phyloP scores from a whole-genome alignment of 2,797 vertebrate species.

The Notamacropus eugenii region DNA sequence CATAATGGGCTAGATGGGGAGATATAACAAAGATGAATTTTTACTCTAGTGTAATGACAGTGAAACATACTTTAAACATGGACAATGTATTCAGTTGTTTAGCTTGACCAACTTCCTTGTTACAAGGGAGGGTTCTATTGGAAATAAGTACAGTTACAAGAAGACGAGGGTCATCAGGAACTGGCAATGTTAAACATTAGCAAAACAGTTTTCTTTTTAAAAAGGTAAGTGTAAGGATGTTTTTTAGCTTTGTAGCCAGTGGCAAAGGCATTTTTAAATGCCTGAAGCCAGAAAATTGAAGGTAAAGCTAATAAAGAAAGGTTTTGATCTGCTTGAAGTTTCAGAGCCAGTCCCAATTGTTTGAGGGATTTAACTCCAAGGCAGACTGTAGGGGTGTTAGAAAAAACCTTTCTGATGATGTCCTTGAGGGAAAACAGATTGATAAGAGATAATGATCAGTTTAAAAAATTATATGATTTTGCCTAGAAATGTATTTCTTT shows the following conservation, averaged over 20 bases:
- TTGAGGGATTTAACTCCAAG: background rate
- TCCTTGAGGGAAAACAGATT: background rate
- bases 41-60: background rate
- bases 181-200: background rate
- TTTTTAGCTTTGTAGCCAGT: background rate
- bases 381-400: background rate
- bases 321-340: background rate
- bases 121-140: background rate
- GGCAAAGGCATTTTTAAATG: background rate
- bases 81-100: background rate
- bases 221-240: background rate
- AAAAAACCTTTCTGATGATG: background rate
- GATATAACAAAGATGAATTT: background rate
- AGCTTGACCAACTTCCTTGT: background rate
- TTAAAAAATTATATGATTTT: background rate
- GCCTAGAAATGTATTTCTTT: background rate
- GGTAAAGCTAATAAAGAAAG: background rate
- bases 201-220: background rate
- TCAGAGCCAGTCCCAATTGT: background rate
- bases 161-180: background rate
- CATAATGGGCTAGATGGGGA: background rate
- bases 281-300: background rate
- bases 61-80: background rate
- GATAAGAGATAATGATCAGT: background rate
- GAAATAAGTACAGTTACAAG: background rate